Conservation (phyloP, 2,113 vertebrate genomes). For the Andinoacara biseriatus region DNA sequence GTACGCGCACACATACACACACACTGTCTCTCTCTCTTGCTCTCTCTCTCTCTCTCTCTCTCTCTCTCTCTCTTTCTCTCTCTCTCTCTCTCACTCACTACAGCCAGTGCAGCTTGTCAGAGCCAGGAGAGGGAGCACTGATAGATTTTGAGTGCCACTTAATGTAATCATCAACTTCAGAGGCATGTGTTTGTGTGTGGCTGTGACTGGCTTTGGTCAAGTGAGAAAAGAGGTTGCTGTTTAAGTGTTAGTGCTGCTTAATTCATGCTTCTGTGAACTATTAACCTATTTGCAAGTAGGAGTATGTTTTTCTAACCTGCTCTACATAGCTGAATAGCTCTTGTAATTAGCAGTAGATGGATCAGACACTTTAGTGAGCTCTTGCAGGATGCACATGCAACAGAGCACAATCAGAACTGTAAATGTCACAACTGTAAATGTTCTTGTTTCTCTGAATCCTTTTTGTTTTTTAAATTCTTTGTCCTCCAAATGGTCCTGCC, state of each 20-base stretch:
- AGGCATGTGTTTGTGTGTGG: slow-evolving; percentile 56
- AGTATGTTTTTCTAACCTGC: slow-evolving; percentile 71
- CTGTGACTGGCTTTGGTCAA: slow-evolving; percentile 61
- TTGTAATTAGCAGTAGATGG: slow-evolving; percentile 42
- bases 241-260: slow-evolving; percentile 62
- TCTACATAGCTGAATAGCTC: slow-evolving; percentile 42
- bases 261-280: slow-evolving; percentile 58
- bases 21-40: no score
- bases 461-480: background rate
- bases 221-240: slow-evolving; percentile 63
- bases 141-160: slow-evolving; percentile 76
- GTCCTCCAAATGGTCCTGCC: slow-evolving; percentile 13
- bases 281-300: slow-evolving; percentile 58
- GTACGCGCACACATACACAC: slow-evolving; percentile 7
- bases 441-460: background rate
- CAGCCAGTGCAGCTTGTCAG: slow-evolving; percentile 56
- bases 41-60: no score
- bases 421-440: background rate
- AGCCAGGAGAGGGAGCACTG: slow-evolving; percentile 70
- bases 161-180: slow-evolving; percentile 74
- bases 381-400: slow-evolving; percentile 4
- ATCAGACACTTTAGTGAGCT: slow-evolving; percentile 26
- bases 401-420: slow-evolving; percentile 10
- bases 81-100: slow-evolving; percentile 33
- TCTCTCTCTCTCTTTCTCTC: no score